phyloP scores from a whole-genome alignment of 1,140 invertebrate species.

The Drosophila navojoa region DNA sequence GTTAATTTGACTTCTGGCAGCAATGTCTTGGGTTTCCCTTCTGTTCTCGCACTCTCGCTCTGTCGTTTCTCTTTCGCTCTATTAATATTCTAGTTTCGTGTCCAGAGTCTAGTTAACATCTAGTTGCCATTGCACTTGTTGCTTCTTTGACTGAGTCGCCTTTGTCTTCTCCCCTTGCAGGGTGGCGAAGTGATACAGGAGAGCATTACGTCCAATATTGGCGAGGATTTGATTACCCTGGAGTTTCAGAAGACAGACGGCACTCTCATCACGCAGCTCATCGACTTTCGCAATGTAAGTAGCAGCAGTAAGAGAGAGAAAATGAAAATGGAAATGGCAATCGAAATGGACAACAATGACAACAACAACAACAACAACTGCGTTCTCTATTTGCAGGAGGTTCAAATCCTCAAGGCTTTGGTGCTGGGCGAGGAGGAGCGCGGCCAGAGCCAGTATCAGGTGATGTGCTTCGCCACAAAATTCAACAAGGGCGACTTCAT shows the following conservation, averaged over 20 bases:
- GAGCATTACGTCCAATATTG: conserved; percentile 95
- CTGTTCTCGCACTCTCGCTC: neutral
- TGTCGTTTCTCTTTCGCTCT: conserved; percentile 1
- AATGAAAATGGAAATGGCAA: neutral
- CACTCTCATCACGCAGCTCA: conserved; percentile 94
- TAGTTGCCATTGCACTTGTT: conserved; percentile 56
- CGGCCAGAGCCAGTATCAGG: conserved; percentile 94
- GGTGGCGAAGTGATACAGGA: conserved; percentile 97
- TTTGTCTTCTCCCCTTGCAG: conserved; percentile 84
- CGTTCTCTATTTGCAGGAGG: conserved; percentile 88
- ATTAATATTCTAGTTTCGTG: conserved; percentile 66
- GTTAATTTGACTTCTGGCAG: conserved; percentile 63
- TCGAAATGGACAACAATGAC: neutral
- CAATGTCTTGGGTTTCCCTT: conserved; percentile 27
- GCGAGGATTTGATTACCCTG: conserved; percentile 93
- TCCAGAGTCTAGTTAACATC: conserved; percentile 2
- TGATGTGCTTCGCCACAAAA: conserved; percentile 95
- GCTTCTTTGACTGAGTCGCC: conserved; percentile 16
- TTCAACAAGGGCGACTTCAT: conserved; percentile 96
- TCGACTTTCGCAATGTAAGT: conserved; percentile 97
- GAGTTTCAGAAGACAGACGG: conserved; percentile 96
- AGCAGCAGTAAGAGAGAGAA: neutral
- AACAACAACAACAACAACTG: neutral
- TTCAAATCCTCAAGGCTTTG: conserved; percentile 94
- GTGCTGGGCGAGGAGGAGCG: conserved; percentile 98